phyloP scores from a whole-genome alignment of 2,888 invertebrate genomes.

The Busseola fusca region DNA sequence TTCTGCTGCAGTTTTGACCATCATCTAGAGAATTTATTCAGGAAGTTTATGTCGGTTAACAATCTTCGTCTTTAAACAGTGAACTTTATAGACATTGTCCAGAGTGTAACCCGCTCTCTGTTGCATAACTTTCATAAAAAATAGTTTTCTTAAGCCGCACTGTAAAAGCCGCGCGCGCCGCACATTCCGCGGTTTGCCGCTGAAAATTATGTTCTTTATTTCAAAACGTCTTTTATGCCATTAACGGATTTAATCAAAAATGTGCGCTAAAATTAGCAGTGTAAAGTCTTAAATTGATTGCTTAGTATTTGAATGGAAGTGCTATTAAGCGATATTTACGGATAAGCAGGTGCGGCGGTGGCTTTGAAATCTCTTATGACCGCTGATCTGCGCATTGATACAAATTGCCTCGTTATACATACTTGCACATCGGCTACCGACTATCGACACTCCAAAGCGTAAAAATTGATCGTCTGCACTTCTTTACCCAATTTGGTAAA shows the following conservation, averaged over 20 bases:
- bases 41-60: background rate
- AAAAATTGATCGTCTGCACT: slow-evolving; percentile 41
- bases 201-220: slow-evolving; percentile 70
- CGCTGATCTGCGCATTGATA: slow-evolving; percentile 80
- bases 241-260: slow-evolving; percentile 41
- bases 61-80: slow-evolving; percentile 25
- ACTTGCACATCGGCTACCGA: slow-evolving; percentile 60
- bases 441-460: slow-evolving; percentile 51
- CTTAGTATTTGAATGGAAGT: slow-evolving; percentile 57
- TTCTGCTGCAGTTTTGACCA: background rate
- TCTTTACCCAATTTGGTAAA: slow-evolving; percentile 32
- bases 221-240: slow-evolving; percentile 60
- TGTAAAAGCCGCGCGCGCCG: slow-evolving; percentile 69
- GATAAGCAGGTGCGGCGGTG: slow-evolving; percentile 83
- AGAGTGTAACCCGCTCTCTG: slow-evolving; percentile 38
- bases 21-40: background rate
- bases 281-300: slow-evolving; percentile 51
- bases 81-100: slow-evolving; percentile 32
- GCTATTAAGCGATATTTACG: slow-evolving; percentile 79
- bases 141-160: slow-evolving; percentile 64
- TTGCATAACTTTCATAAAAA: slow-evolving; percentile 65
- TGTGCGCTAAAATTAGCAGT: slow-evolving; percentile 33
- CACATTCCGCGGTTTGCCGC: slow-evolving; percentile 83
- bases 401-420: slow-evolving; percentile 81
- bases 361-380: slow-evolving; percentile 79